Conservation (phyloP, 2,113 vertebrate genomes). For the Setophaga kirtlandii region DNA sequence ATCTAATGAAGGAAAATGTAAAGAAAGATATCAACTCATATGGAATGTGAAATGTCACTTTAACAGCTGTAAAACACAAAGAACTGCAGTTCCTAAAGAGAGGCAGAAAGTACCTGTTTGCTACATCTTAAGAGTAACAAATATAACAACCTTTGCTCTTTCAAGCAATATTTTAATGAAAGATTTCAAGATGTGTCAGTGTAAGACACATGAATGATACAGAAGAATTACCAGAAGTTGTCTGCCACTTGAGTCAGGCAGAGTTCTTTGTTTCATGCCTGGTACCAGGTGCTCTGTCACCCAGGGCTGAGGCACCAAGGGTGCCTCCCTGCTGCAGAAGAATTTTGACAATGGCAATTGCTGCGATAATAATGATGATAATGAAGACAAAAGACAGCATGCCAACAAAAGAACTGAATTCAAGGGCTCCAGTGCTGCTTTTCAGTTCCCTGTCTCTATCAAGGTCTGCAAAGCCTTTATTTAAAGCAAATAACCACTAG, state of each 20-base stretch:
- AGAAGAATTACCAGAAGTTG: not conserved
- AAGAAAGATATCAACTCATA: not conserved
- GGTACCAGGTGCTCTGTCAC: not conserved
- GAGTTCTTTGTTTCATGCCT: not conserved
- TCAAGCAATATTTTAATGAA: not conserved
- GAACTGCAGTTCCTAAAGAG: not conserved
- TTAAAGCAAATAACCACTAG: not conserved
- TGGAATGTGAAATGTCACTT: not conserved
- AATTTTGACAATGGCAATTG: not conserved
- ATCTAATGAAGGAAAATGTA: not conserved
- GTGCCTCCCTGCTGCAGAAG: not conserved
- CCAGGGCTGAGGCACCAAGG: not conserved
- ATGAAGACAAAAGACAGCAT: not conserved
- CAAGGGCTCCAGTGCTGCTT: not conserved
- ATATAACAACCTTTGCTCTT: not conserved
- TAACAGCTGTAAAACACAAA: not conserved
- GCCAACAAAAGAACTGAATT: not conserved
- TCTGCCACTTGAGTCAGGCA: not conserved
- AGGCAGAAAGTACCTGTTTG: not conserved
- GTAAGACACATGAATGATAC: fast-evolving
- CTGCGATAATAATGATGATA: not conserved
- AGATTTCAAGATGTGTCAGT: not conserved
- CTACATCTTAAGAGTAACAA: not conserved
- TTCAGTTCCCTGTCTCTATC: not conserved
- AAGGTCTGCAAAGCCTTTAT: not conserved